These are phyloP conservation scores for Saccostrea cuccullata DNA, from an alignment of 1,140 invertebrate genomes.

Conservation along the genomic window DNA sequence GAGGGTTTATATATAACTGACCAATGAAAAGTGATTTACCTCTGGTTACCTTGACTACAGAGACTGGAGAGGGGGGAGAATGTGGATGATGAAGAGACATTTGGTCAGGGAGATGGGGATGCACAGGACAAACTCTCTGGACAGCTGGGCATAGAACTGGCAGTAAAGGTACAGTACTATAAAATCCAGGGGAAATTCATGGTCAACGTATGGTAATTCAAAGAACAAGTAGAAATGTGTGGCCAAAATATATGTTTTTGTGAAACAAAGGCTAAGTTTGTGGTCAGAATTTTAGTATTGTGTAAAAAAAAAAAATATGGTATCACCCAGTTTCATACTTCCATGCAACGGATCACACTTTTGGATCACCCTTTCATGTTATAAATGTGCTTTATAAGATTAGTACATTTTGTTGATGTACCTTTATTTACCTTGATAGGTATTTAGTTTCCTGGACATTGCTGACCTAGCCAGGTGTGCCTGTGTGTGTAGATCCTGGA, in stretches of 20 bases:
- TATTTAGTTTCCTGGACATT: conserved; percentile 77
- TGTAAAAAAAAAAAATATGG: no score
- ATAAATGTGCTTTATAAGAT: no score
- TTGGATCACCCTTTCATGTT: no score
- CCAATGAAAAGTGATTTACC: not conserved
- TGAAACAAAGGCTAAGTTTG: no score
- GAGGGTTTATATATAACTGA: not conserved
- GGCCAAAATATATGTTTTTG: no score
- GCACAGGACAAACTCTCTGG: conserved; percentile 77
- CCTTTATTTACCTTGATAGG: conserved; percentile 63
- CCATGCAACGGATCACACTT: no score
- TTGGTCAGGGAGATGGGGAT: conserved; percentile 76
- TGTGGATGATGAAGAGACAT: conserved; percentile 76
- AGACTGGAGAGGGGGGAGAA: conserved; percentile 77
- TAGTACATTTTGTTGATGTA: conserved; percentile 45
- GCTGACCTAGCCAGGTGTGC: conserved; percentile 77
- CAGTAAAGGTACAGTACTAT: conserved; percentile 64
- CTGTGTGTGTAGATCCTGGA: conserved; percentile 79
- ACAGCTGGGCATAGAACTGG: conserved; percentile 71
- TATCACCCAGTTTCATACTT: no score
- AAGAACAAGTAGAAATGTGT: no score
- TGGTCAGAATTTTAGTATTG: no score
- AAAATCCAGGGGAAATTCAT: no score
- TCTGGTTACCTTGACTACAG: conserved; percentile 56
- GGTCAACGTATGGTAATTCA: no score